Evolutionary conservation across 2,888 invertebrate genomes (phyloP).

Genomic region (Acronicta aceris): DNA sequence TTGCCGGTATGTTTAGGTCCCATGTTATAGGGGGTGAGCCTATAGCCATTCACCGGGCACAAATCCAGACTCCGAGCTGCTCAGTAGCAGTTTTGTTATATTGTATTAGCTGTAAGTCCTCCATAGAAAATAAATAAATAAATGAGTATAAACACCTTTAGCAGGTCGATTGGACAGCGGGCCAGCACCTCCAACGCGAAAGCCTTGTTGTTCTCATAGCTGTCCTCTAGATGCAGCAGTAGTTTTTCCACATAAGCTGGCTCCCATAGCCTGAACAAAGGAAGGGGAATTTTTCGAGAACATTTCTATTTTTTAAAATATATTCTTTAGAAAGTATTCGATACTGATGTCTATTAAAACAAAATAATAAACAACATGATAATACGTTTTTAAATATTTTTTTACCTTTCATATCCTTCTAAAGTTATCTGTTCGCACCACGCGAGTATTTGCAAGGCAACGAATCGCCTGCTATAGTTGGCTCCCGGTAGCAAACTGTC

Average conservation of each 20-base stretch:
- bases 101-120: no score
- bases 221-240: slow-evolving; percentile 91
- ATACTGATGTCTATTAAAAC: no score
- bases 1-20: no score
- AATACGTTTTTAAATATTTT: no score
- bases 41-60: no score
- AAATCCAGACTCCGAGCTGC: no score
- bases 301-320: background rate
- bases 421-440: slow-evolving; percentile 67
- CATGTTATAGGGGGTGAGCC: no score
- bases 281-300: background rate
- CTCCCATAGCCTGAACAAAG: slow-evolving; percentile 72
- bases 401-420: slow-evolving; percentile 65
- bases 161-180: slow-evolving; percentile 65
- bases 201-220: slow-evolving; percentile 94
- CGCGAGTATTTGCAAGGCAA: slow-evolving; percentile 88
- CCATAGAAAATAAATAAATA: no score
- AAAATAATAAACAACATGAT: no score
- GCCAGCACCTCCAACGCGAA: slow-evolving; percentile 90
- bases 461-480: slow-evolving; percentile 90
- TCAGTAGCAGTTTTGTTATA: no score
- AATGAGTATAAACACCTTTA: slow-evolving; percentile 61
- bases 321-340: no score
- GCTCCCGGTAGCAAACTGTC: slow-evolving; percentile 90
- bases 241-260: slow-evolving; percentile 79